Evolutionary conservation across 2,113 vertebrate species (phyloP).

Genomic region (Tyrannus savana): DNA sequence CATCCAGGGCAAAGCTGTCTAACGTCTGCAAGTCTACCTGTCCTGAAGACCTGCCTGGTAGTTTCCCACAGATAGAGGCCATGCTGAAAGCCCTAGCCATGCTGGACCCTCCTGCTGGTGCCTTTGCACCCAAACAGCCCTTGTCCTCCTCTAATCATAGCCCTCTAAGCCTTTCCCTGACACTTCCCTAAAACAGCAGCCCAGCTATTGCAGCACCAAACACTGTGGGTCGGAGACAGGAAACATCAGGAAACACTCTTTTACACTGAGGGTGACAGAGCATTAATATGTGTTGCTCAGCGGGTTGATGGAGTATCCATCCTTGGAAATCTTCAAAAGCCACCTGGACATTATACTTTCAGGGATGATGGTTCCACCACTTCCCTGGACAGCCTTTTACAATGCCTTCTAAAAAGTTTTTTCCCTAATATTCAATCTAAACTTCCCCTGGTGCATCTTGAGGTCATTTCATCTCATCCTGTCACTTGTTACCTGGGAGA

Average conservation of each 20-base stretch:
- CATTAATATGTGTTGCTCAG: background rate
- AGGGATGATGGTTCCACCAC: fast-evolving
- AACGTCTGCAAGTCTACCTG: background rate
- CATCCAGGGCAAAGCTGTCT: background rate
- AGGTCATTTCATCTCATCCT: background rate
- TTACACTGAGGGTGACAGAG: background rate
- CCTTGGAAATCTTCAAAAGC: background rate
- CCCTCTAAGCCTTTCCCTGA: background rate
- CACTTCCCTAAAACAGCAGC: background rate
- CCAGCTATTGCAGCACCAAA: background rate
- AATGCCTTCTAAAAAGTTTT: background rate
- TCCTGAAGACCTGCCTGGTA: background rate
- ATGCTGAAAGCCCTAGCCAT: background rate
- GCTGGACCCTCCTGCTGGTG: background rate
- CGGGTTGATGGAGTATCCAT: background rate
- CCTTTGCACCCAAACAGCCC: background rate
- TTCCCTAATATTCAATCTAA: background rate
- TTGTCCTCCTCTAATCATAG: background rate
- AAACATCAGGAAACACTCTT: background rate
- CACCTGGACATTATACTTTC: background rate
- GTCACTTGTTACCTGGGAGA: background rate
- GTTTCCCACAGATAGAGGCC: background rate
- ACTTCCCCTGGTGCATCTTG: background rate
- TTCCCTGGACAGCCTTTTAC: background rate
- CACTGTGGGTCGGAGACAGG: background rate